Conservation (phyloP, 2,113 vertebrate species). For the Grus americana region DNA sequence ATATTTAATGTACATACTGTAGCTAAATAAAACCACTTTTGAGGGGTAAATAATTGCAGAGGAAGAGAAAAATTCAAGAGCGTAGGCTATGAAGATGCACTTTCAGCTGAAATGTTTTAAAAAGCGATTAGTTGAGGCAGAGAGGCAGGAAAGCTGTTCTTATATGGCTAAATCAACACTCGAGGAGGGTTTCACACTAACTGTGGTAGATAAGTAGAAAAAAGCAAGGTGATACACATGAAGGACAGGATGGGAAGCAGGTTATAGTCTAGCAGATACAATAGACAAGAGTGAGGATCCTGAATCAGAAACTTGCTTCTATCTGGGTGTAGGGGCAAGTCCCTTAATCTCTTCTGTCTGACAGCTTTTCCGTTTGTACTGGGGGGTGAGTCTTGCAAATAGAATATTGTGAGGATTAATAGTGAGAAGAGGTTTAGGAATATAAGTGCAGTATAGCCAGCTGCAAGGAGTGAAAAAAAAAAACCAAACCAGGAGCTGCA, state of each 20-base stretch:
- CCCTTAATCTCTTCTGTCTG: neutral
- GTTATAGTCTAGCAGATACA: neutral
- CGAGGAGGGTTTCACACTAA: neutral
- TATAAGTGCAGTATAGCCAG: neutral
- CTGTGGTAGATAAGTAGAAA: neutral
- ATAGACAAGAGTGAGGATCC: neutral
- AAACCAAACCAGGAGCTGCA: neutral
- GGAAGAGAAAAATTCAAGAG: slow-evolving; percentile 67
- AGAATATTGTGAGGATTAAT: neutral
- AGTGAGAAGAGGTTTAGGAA: neutral
- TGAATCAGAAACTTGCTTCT: neutral
- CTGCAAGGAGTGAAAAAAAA: neutral
- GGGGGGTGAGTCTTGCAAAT: neutral
- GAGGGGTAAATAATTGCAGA: slow-evolving; percentile 68
- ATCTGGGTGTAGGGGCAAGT: neutral
- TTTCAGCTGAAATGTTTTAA: slow-evolving; percentile 61
- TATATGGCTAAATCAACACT: neutral
- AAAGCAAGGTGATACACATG: neutral
- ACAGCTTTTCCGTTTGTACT: neutral
- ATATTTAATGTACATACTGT: slow-evolving; percentile 58
- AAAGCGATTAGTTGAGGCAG: slow-evolving; percentile 35
- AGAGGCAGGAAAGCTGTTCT: slow-evolving; percentile 30
- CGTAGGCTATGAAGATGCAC: slow-evolving; percentile 61
- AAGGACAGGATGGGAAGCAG: neutral
- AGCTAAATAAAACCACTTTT: slow-evolving; percentile 62